These are phyloP conservation scores for Poecilia latipinna DNA, from an alignment of 2,113 vertebrate species.

Conservation along the genomic window DNA sequence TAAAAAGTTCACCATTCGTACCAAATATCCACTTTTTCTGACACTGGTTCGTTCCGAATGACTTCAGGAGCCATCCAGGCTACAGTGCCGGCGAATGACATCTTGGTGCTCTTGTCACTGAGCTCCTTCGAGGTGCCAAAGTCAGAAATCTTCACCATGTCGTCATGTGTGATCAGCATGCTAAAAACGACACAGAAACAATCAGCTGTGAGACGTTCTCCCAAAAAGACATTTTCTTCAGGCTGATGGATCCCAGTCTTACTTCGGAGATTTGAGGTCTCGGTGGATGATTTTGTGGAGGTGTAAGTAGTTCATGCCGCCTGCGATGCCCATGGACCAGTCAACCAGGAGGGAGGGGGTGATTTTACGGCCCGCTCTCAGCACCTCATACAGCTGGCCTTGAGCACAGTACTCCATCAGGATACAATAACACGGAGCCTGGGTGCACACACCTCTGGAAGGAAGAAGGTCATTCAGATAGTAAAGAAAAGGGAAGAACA, in stretches of 20 bases:
- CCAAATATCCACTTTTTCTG: constrained; percentile 99
- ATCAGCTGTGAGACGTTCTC: neutral
- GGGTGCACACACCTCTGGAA: constrained; percentile 94
- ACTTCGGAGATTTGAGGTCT: constrained; percentile 99
- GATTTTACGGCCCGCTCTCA: constrained; percentile 93
- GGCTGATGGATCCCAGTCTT: constrained; percentile 5
- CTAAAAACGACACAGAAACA: constrained; percentile 67
- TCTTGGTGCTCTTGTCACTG: constrained; percentile 98
- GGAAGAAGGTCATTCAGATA: constrained; percentile 10
- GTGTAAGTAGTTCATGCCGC: constrained; percentile 99
- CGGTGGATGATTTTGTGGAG: constrained; percentile 99
- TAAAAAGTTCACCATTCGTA: constrained; percentile 67
- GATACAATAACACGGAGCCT: constrained; percentile 98
- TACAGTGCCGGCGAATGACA: constrained; percentile 97
- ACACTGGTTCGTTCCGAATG: constrained; percentile 96
- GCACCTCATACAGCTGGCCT: constrained; percentile 97
- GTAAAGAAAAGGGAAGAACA: neutral
- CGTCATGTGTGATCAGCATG: constrained; percentile 98
- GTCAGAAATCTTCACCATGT: constrained; percentile 98
- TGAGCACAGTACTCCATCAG: constrained; percentile 99
- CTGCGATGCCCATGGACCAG: constrained; percentile 98
- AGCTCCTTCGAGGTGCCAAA: constrained; percentile 98
- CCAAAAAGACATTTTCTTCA: neutral
- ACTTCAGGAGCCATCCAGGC: constrained; percentile 99
- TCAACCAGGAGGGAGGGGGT: constrained; percentile 94